phyloP scores from a whole-genome alignment of 2,888 invertebrate genomes.

The Fragum sueziense region DNA sequence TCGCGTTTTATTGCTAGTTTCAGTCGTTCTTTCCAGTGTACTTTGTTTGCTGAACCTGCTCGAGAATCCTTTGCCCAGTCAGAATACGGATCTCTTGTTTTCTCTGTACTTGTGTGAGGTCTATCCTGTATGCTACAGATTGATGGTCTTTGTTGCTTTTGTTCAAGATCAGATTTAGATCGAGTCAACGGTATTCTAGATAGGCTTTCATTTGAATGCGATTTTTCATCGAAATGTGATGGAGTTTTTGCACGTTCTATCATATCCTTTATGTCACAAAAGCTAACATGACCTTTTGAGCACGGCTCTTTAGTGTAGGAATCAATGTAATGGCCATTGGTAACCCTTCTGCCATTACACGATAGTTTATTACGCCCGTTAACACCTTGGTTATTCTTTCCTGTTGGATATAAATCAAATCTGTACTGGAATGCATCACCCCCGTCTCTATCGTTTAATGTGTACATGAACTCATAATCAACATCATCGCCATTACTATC shows the following conservation, averaged over 20 bases:
- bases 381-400: not conserved
- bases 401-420: slow-evolving; percentile 33
- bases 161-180: not conserved
- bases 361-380: not conserved
- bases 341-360: too few relatives aligned
- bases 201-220: not conserved
- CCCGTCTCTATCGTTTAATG: slow-evolving; percentile 35
- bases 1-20: slow-evolving; percentile 3
- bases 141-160: not conserved
- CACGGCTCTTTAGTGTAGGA: not conserved
- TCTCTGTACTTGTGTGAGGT: not conserved
- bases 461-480: slow-evolving; percentile 47
- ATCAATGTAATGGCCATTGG: not conserved
- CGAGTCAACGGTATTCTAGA: not conserved
- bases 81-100: not conserved
- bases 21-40: slow-evolving; percentile 11
- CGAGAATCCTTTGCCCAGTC: not conserved
- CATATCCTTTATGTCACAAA: slow-evolving; percentile 17
- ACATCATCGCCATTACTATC: slow-evolving; percentile 18
- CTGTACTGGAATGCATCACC: slow-evolving; percentile 37
- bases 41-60: not conserved
- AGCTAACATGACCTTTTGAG: slow-evolving; percentile 10
- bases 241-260: not conserved
- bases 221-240: not conserved
- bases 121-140: slow-evolving; percentile 17